These are phyloP conservation scores for Pyrgilauda ruficollis DNA, from an alignment of 2,113 vertebrate species.

Conservation along the genomic window DNA sequence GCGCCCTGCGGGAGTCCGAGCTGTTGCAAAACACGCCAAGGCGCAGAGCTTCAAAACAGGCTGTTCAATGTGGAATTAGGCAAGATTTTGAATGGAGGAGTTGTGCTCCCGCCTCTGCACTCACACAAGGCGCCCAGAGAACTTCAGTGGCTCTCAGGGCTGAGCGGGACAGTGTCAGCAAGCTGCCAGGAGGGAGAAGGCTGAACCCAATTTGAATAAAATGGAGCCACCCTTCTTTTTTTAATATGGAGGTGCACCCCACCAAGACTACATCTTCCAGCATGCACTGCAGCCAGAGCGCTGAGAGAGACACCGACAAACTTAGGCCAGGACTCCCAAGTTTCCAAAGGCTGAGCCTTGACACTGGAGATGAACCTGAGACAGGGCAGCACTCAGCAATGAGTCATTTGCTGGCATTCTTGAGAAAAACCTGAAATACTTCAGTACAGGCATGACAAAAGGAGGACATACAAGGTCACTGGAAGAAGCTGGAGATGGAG, in stretches of 20 bases:
- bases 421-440: background rate
- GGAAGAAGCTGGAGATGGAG: background rate
- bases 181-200: background rate
- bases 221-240: slow-evolving; percentile 32
- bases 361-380: slow-evolving; percentile 3
- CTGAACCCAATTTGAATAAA: slow-evolving; percentile 35
- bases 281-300: background rate
- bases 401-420: background rate
- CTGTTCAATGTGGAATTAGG: background rate
- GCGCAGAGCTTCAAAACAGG: slow-evolving; percentile 7
- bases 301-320: background rate
- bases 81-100: background rate
- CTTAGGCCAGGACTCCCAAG: background rate
- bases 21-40: slow-evolving; percentile 1
- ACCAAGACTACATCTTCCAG: slow-evolving; percentile 56
- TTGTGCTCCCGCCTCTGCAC: background rate
- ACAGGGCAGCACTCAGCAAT: background rate
- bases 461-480: background rate
- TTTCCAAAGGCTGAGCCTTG: background rate
- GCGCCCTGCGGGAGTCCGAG: background rate
- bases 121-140: background rate
- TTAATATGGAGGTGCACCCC: slow-evolving; percentile 54
- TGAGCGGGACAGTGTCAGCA: background rate
- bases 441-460: background rate
- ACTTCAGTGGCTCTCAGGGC: background rate